Evolutionary conservation across 2,888 invertebrate species (phyloP).

Genomic region (Lasius fuliginosus): DNA sequence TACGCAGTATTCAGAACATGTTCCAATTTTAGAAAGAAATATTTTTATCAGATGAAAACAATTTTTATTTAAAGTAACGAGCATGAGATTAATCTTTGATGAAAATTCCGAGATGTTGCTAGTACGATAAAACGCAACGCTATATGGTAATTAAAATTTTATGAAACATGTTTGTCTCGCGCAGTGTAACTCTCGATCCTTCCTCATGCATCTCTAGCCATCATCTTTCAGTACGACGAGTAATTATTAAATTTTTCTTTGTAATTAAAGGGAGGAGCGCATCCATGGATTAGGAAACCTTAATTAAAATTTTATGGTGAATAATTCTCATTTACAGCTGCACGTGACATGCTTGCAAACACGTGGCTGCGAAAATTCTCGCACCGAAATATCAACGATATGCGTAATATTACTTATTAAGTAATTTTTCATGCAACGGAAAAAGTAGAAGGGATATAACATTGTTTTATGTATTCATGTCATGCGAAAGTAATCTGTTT

Average conservation of each 20-base stretch:
- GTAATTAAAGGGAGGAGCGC: conserved; percentile 70
- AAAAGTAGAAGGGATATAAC: neutral
- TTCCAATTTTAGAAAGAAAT: neutral
- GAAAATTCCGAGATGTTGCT: conserved; percentile 50
- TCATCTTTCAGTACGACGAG: conserved; percentile 53
- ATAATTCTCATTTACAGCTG: conserved; percentile 76
- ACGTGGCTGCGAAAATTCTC: neutral
- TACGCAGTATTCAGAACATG: conserved; percentile 33
- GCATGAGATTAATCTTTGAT: conserved; percentile 25
- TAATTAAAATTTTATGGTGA: conserved; percentile 81
- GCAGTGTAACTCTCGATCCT: conserved; percentile 61
- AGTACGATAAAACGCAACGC: conserved; percentile 48
- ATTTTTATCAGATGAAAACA: neutral
- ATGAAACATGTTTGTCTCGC: conserved; percentile 67
- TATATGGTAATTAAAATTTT: conserved; percentile 83
- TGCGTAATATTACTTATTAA: conserved; percentile 1
- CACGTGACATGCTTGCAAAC: conserved; percentile 73
- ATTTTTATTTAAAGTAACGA: conserved; percentile 20
- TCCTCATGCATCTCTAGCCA: conserved; percentile 31
- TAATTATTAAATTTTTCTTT: conserved; percentile 76
- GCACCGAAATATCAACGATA: neutral
- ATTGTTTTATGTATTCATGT: neutral
- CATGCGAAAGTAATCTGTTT: neutral
- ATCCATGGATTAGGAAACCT: conserved; percentile 75
- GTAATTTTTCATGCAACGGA: neutral